Evolutionary conservation across 2,797 vertebrate genomes (phyloP).

Genomic region (Heterohyrax brucei): DNA sequence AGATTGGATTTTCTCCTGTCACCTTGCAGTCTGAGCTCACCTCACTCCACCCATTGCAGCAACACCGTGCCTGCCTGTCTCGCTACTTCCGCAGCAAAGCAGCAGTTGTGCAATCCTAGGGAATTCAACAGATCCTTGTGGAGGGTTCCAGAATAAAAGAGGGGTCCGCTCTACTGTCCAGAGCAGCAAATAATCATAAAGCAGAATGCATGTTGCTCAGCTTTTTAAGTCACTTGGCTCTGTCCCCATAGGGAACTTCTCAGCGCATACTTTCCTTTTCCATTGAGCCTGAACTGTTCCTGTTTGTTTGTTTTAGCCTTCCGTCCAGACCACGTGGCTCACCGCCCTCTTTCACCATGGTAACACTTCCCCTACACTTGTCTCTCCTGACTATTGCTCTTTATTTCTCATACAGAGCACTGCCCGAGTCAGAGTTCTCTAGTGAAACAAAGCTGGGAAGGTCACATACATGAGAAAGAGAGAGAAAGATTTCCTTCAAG

Average conservation of each 20-base stretch:
- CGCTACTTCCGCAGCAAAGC: conserved; percentile 2
- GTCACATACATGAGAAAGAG: no score
- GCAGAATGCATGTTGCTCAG: background rate
- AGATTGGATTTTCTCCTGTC: background rate
- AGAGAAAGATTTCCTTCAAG: no score
- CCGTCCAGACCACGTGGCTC: fast-evolving
- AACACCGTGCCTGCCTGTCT: no score
- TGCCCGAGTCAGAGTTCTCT: no score
- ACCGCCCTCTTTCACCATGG: no score
- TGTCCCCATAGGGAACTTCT: background rate
- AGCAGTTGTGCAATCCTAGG: background rate
- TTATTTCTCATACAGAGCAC: background rate
- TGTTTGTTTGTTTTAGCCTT: background rate
- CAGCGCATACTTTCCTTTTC: background rate
- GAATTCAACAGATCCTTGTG: background rate
- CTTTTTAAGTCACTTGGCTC: background rate
- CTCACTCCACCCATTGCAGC: background rate
- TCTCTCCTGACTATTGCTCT: background rate
- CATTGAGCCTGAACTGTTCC: background rate
- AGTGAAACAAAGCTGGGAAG: no score
- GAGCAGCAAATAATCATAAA: background rate
- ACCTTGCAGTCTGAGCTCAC: background rate
- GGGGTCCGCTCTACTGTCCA: background rate
- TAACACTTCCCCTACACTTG: no score
- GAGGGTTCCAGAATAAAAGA: background rate